Base-by-base conservation (phyloP, 2,888 invertebrate species). In the Oscheius sp. region DNA sequence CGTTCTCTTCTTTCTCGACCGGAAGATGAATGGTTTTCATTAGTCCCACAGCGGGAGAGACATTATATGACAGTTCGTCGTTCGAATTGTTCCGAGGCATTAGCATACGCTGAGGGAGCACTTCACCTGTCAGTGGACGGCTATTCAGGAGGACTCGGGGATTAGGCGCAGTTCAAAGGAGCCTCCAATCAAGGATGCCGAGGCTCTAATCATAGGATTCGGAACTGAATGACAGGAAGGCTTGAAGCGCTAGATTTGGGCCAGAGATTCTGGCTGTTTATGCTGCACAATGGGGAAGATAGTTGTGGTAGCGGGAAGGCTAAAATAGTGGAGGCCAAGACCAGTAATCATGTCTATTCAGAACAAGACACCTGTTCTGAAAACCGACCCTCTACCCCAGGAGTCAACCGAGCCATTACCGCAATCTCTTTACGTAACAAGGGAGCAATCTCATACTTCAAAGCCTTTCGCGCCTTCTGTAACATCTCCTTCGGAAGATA, bases 81-180 rank as follows among this genome's bases (percentile, higher is more conserved):
- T 37, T 35, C 9, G 21, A 60, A 60, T n/a, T 11, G 11, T 11
- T 32, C 5, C 60, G 13, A 37, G 51, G 58, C 70, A 70, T 70
- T 70, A 58, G 58, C 70, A 70, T 70, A 70, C 58, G 58, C 70
- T 21, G 55, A 42, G 68, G 33, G 48, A 57, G 70, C 59, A 70
- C 70, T 70, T 70, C 70, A 70, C 70, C 70, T 70, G 70, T 70
- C 58, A 70, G 55, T 59, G 58, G 55, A 51, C 35, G 48, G 63
- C 63, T 47, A 47, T 63, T 63, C 47, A 63, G 63, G 32, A 42
- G 42, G 42, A 5, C 42, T 42, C 42, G n/a, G 53, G 50, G 63
- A 47, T 63, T 63, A 63, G 63, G 63, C 63, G 48, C 48, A 42
- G 42, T 63, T 63, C 63, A 63, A 63, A 63, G 63, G 50, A 32